Evolutionary conservation across 2,113 vertebrate species (phyloP).

Genomic region (Tenebrosternarchus preto): DNA sequence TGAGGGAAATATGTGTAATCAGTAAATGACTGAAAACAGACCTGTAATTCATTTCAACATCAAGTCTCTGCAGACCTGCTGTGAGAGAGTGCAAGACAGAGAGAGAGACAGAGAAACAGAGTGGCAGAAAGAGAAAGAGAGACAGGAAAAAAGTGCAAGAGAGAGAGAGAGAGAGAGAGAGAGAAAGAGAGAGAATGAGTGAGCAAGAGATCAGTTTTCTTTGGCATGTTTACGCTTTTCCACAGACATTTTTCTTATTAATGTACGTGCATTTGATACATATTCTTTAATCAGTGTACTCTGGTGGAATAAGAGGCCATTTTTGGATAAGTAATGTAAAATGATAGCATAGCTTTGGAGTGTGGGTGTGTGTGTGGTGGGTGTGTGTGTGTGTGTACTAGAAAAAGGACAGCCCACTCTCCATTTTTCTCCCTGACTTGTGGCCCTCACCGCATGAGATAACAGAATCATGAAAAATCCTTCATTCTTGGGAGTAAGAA

Average conservation of each 20-base stretch:
- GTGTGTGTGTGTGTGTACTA: conserved; percentile 13
- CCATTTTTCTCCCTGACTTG: conserved; percentile 37
- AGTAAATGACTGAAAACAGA: not conserved
- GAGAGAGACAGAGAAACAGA: not conserved
- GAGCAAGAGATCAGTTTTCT: not conserved
- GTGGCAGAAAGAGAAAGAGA: not conserved
- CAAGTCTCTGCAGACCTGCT: too few species aligned
- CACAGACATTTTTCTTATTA: not conserved
- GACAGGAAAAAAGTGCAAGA: not conserved
- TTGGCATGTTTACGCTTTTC: not conserved
- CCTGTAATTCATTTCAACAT: conserved; percentile 6
- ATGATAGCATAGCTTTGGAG: conserved; percentile 17
- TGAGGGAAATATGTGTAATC: not conserved
- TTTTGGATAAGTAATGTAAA: conserved; percentile 39
- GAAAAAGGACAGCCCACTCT: conserved; percentile 39
- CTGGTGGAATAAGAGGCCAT: conserved; percentile 9
- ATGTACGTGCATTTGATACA: conserved; percentile 1
- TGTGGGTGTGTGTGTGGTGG: not conserved
- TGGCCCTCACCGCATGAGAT: conserved; percentile 36
- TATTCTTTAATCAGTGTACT: not conserved
- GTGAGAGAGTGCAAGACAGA: not conserved
- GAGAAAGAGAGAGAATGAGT: not conserved
- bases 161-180: not conserved
- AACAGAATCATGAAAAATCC: conserved; percentile 37
- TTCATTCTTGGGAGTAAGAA: conserved; percentile 33